Conservation (phyloP, 2,888 invertebrate genomes). For the Lepeophtheirus nordmannii region DNA sequence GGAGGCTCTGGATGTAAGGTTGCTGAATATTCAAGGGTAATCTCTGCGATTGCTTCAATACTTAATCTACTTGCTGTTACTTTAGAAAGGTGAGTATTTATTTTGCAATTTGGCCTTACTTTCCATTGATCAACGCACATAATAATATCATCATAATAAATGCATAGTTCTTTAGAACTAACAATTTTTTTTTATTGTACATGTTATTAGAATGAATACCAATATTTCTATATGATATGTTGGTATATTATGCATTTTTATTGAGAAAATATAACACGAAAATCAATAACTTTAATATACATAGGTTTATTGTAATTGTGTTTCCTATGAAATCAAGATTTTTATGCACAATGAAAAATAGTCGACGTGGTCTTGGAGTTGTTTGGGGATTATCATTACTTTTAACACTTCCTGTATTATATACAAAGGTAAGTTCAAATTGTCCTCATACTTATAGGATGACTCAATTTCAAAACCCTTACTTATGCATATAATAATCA, state of each 20-base stretch:
- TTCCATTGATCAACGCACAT: no score
- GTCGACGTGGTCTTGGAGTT: slow-evolving; percentile 35
- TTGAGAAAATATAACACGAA: neutral
- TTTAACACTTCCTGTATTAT: slow-evolving; percentile 36
- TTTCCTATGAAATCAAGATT: slow-evolving; percentile 40
- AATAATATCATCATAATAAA: no score
- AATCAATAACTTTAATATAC: no score
- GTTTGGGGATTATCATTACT: slow-evolving; percentile 38
- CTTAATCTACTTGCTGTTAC: slow-evolving; percentile 40
- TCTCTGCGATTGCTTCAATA: slow-evolving; percentile 39
- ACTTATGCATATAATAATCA: no score
- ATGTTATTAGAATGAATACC: no score
- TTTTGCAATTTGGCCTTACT: no score
- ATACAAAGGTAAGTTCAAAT: slow-evolving; percentile 36
- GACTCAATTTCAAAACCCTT: no score
- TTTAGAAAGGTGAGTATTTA: slow-evolving; percentile 37
- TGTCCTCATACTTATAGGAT: neutral
- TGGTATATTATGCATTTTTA: no score
- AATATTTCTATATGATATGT: no score
- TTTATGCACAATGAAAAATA: slow-evolving; percentile 39
- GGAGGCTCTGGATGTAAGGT: slow-evolving; percentile 37
- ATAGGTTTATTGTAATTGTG: slow-evolving; percentile 41
- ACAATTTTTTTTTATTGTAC: no score
- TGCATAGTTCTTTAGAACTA: no score
- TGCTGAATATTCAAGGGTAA: slow-evolving; percentile 37